Conservation (phyloP, 2,797 vertebrate genomes). For the Oreochromis mossambicus region DNA sequence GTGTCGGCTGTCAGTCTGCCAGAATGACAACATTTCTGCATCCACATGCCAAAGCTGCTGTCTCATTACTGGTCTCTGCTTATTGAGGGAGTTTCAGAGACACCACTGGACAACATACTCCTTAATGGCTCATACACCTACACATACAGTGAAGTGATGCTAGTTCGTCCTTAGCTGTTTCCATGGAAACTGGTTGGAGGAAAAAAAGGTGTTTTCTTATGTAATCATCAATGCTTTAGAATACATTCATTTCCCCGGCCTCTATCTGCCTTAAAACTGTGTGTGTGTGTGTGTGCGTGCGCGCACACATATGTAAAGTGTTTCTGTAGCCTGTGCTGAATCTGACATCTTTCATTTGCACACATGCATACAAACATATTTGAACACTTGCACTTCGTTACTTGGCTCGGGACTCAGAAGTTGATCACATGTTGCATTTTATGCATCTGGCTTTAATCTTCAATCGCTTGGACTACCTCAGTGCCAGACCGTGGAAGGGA, state of each 20-base stretch:
- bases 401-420: constrained; percentile 12
- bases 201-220: constrained; percentile 67
- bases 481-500: constrained; percentile 15
- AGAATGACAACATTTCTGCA: constrained; percentile 25
- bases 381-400: background rate
- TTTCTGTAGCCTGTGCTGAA: constrained; percentile 40
- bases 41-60: constrained; percentile 32
- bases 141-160: constrained; percentile 54
- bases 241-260: constrained; percentile 42
- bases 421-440: constrained; percentile 21
- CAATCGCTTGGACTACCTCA: constrained; percentile 15
- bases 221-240: constrained; percentile 61
- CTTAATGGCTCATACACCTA: constrained; percentile 57
- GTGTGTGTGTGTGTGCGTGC: background rate
- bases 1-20: constrained; percentile 24
- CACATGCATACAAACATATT: constrained; percentile 4
- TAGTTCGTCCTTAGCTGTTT: constrained; percentile 67
- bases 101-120: constrained; percentile 57
- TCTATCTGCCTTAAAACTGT: constrained; percentile 6
- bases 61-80: constrained; percentile 42
- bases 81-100: constrained; percentile 52
- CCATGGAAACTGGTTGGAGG: constrained; percentile 72
- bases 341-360: constrained; percentile 24
- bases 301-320: background rate
- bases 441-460: constrained; percentile 49